Conservation (phyloP, 1,140 invertebrate species). For the Drosophila kikkawai region DNA sequence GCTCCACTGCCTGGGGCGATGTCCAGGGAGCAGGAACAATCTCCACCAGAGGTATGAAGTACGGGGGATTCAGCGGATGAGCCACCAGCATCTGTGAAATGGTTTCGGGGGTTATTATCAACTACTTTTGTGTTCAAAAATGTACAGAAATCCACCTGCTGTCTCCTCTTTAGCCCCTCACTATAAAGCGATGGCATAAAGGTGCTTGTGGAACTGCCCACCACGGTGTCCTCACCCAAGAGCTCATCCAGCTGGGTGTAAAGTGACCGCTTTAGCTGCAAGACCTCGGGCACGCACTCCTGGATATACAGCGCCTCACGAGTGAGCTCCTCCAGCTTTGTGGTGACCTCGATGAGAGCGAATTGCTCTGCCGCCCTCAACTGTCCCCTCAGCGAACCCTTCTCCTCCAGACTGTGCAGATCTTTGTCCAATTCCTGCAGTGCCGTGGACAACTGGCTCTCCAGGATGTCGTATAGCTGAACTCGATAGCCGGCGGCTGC, state of each 20-base stretch:
- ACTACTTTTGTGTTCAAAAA: background rate
- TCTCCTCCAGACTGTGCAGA: constrained; percentile 89
- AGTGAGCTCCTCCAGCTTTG: constrained; percentile 88
- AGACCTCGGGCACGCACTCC: constrained; percentile 96
- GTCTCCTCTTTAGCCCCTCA: constrained; percentile 85
- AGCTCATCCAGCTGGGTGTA: constrained; percentile 92
- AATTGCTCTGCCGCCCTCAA: constrained; percentile 91
- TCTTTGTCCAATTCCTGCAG: constrained; percentile 91
- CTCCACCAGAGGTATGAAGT: constrained; percentile 97
- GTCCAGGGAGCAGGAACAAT: constrained; percentile 97
- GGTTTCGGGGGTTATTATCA: background rate
- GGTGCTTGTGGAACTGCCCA: constrained; percentile 96
- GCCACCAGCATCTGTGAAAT: constrained; percentile 86
- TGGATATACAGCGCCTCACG: constrained; percentile 91
- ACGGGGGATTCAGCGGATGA: constrained; percentile 98
- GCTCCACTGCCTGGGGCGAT: constrained; percentile 84
- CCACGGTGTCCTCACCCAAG: constrained; percentile 89
- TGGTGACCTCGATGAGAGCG: constrained; percentile 90
- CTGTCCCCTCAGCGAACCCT: constrained; percentile 90
- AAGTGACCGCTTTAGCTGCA: constrained; percentile 94
- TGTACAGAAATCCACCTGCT: constrained; percentile 51
- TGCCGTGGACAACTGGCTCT: constrained; percentile 90
- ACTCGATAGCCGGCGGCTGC: constrained; percentile 95
- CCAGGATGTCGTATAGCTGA: constrained; percentile 92
- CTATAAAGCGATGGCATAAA: constrained; percentile 94